Percentiles rank a stretch among this genome's conserved stretches.
phyloP scores from a whole-genome alignment of 2,888 invertebrate genomes.

The Mactromeris polynyma region DNA sequence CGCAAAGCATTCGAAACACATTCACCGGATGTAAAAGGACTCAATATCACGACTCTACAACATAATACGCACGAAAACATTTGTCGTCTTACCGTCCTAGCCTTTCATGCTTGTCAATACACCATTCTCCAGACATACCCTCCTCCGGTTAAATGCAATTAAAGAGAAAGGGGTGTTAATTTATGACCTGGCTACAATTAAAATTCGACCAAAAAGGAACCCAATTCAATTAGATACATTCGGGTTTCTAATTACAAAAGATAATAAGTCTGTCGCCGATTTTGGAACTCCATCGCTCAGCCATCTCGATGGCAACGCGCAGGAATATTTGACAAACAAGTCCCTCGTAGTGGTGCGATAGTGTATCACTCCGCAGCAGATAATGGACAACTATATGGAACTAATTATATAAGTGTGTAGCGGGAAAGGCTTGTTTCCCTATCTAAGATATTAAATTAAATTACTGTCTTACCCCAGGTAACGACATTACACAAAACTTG shows the following conservation, averaged over 20 bases:
- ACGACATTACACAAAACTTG: conserved; percentile 59
- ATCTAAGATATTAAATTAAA: conserved; percentile 68
- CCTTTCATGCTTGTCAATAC: conserved; percentile 51
- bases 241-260: conserved; percentile 63
- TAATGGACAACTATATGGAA: conserved; percentile 60
- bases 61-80: conserved; percentile 68
- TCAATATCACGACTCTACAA: conserved; percentile 42
- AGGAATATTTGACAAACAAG: conserved; percentile 37
- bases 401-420: conserved; percentile 71
- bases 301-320: conserved; percentile 37
- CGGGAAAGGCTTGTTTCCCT: conserved; percentile 60
- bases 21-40: conserved; percentile 52
- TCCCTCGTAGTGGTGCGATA: conserved; percentile 41
- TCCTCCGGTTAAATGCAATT: conserved; percentile 65
- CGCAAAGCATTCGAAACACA: conserved; percentile 66
- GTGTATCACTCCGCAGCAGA: conserved; percentile 63
- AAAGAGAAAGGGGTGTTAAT: conserved; percentile 63
- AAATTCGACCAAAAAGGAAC: conserved; percentile 68
- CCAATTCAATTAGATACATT: conserved; percentile 63
- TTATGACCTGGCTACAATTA: conserved; percentile 71
- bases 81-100: conserved; percentile 52
- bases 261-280: conserved; percentile 55
- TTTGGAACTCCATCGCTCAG: conserved; percentile 37
- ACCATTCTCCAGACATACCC: conserved; percentile 49
- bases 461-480: conserved; percentile 57